Conservation (phyloP, 2,113 vertebrate species). For the Thalassarche chlororhynchos region DNA sequence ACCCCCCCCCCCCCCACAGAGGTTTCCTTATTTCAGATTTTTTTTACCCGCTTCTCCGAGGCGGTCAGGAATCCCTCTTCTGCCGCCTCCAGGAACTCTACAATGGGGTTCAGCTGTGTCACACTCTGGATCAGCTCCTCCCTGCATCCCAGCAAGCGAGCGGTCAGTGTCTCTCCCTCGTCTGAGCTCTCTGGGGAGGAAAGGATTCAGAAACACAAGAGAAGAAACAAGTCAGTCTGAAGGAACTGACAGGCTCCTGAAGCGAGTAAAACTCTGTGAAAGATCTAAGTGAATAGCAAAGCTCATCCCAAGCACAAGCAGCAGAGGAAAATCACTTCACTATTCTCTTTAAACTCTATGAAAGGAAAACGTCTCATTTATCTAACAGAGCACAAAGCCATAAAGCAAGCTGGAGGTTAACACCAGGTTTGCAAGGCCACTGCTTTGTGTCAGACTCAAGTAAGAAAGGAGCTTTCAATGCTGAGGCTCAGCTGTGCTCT, state of each 20-base stretch:
- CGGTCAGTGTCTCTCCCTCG: slow-evolving; percentile 38
- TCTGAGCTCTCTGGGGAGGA: slow-evolving; percentile 27
- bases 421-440: slow-evolving; percentile 73
- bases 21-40: neutral
- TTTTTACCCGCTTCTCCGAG: slow-evolving; percentile 73
- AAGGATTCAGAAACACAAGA: slow-evolving; percentile 49
- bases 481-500: slow-evolving; percentile 28
- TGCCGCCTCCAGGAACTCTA: slow-evolving; percentile 74
- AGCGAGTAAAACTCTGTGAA: slow-evolving; percentile 12
- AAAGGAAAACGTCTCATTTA: slow-evolving; percentile 79
- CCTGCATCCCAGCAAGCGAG: slow-evolving; percentile 55
- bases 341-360: slow-evolving; percentile 82
- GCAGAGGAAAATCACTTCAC: slow-evolving; percentile 74
- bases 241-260: slow-evolving; percentile 69
- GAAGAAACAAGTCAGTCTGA: slow-evolving; percentile 67
- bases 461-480: slow-evolving; percentile 13
- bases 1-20: accelerated
- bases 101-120: slow-evolving; percentile 69
- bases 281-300: slow-evolving; percentile 79
- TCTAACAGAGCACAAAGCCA: slow-evolving; percentile 75
- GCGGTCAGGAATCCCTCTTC: slow-evolving; percentile 69
- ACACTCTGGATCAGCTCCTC: slow-evolving; percentile 75
- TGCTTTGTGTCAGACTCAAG: slow-evolving; percentile 61
- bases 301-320: slow-evolving; percentile 60
- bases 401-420: slow-evolving; percentile 76